Base-by-base conservation (phyloP, 2,113 vertebrate species). In the Lagopus leucura region DNA sequence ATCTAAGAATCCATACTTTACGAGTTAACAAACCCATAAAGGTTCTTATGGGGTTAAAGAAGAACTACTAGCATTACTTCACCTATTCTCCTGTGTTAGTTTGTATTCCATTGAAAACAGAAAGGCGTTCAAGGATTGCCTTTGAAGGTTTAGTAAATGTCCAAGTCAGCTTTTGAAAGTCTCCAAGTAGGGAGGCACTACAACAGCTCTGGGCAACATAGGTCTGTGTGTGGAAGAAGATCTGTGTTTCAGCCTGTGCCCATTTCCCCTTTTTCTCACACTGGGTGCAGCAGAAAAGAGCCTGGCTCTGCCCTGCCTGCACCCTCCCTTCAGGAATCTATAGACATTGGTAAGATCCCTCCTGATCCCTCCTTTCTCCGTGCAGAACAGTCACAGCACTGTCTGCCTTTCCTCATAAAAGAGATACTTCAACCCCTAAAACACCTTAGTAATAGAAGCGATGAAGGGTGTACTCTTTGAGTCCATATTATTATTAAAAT, bases 331-430 rank as follows among this genome's bases (percentile, higher is more conserved):
- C 47, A 58, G 20, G 24, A 24, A 34, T 40, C 47, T 47, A 50
- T 11, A 36, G 7, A 21, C 17, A 34, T 13, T 0, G 0, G 24
- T 18, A 20, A 75, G 43, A 25, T 38, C 3, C 10, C 21, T 34
- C 28, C 13, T 22, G 2, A 45, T 34, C 42, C 36, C 70, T 76
- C 55, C 27, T 42, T 66, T 77, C 45, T 55, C 72, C 18, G 13
- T 57, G 38, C 28, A 88, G 69, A 38, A 43, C 5, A 27, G 30
- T 11, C 13, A 14, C 78, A 58, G 34, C 40, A 19, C 30, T 24
- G 76, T 57, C 54, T 34, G 60, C 30, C 9, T 58, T 47, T 73
- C 28, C 63, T 80, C 21, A 8, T 1, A 47, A 27, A 36, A 66
- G 18, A 11, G 15, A 28, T n/a, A 11, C 14, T 61, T 27, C 40